Evolutionary conservation across 2,113 vertebrate genomes (phyloP).

Genomic region (Catharus bicknelli): DNA sequence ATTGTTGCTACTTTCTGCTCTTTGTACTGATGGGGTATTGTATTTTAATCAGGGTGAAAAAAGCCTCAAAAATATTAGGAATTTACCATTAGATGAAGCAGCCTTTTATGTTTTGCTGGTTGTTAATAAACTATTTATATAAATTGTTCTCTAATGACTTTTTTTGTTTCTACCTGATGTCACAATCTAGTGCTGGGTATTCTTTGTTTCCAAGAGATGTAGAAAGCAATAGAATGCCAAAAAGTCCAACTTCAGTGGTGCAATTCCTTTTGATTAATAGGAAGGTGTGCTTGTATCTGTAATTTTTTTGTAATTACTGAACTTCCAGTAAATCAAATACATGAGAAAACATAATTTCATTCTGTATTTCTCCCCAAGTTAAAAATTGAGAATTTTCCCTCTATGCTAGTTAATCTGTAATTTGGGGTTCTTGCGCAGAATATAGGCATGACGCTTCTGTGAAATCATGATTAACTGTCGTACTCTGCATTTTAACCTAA

Average conservation of each 20-base stretch:
- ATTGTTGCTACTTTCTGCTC: neutral
- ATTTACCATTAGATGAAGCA: neutral
- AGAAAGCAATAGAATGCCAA: neutral
- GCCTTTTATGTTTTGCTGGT: neutral
- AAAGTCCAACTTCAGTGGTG: neutral
- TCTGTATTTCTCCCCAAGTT: neutral
- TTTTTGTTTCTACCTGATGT: neutral
- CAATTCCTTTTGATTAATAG: neutral
- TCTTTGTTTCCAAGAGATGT: neutral
- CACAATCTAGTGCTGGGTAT: neutral
- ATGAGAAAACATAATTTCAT: neutral
- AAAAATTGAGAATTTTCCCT: neutral
- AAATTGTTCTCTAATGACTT: neutral
- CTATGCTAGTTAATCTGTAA: neutral
- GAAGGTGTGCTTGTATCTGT: neutral
- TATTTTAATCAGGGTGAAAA: rapidly evolving
- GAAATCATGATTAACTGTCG: neutral
- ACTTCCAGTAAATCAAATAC: neutral
- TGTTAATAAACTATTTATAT: neutral
- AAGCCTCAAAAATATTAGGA: neutral
- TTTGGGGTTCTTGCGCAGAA: neutral
- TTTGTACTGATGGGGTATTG: neutral
- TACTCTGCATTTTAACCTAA: neutral
- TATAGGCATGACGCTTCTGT: neutral
- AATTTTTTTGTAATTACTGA: neutral